These are phyloP conservation scores for Microctenopoma stevenorrisi DNA, from an alignment of 2,797 vertebrate genomes.

Conservation along the genomic window DNA sequence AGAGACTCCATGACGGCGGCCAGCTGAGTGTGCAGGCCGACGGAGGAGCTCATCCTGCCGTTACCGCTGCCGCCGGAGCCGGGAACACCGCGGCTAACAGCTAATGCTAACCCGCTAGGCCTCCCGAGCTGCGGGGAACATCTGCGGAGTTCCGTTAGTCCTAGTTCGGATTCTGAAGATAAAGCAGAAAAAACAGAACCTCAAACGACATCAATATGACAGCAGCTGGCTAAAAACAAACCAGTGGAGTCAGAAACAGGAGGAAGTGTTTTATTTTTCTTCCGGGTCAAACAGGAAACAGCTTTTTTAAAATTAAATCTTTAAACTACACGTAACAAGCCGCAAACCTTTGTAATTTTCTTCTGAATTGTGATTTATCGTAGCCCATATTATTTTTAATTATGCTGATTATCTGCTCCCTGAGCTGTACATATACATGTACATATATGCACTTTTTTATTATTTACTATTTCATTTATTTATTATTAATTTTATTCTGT, in stretches of 20 bases:
- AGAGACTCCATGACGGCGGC: slow-evolving; percentile 80
- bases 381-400: too few relatives aligned
- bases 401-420: too few relatives aligned
- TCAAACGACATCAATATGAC: background rate
- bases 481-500: too few relatives aligned
- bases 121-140: background rate
- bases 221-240: background rate
- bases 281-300: background rate
- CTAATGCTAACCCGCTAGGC: background rate
- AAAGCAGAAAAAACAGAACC: background rate
- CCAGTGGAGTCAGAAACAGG: background rate
- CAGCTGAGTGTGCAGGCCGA: slow-evolving; percentile 68
- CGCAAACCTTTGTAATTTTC: too few relatives aligned
- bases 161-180: too few relatives aligned
- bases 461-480: too few relatives aligned
- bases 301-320: too few relatives aligned
- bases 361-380: too few relatives aligned
- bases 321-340: too few relatives aligned
- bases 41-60: slow-evolving; percentile 66
- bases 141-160: background rate
- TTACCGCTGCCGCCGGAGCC: background rate
- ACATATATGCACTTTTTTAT: too few relatives aligned
- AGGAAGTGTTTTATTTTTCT: background rate
- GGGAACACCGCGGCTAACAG: background rate
- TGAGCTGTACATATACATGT: too few relatives aligned